Evolutionary conservation across 35 echinoderm and acorn worm genomes (phyloP).

Genomic region (Ophiothrix spiculata): DNA sequence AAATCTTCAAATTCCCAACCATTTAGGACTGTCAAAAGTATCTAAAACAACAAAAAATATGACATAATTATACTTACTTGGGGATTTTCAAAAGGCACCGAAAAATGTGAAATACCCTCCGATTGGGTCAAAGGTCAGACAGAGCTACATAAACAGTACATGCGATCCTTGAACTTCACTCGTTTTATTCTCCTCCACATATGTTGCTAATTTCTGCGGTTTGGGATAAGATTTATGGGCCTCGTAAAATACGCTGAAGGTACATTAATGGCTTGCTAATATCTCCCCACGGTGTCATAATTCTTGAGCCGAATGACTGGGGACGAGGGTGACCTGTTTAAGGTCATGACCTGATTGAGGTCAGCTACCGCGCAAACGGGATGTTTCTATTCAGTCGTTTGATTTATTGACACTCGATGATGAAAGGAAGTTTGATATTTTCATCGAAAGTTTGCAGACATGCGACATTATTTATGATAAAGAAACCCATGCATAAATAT

Average conservation of each 20-base stretch:
- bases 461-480: too few species aligned
- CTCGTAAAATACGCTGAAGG: background rate
- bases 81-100: background rate
- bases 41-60: background rate
- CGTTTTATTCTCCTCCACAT: background rate
- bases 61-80: background rate
- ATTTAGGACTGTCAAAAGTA: background rate
- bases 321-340: background rate
- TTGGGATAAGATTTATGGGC: background rate
- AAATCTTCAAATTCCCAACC: background rate
- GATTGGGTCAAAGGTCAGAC: background rate
- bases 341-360: background rate
- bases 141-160: background rate
- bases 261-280: background rate
- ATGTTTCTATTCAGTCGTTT: too few species aligned
- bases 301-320: background rate
- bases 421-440: too few species aligned
- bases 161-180: background rate
- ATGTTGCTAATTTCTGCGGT: slow-evolving; percentile 1
- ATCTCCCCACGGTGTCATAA: background rate
- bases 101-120: background rate
- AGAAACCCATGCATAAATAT: too few species aligned
- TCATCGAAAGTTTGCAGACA: too few species aligned
- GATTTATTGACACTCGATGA: too few species aligned
- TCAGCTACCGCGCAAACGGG: background rate